Conservation (phyloP, 2,888 invertebrate genomes). For the Patella ulyssiponensis region DNA sequence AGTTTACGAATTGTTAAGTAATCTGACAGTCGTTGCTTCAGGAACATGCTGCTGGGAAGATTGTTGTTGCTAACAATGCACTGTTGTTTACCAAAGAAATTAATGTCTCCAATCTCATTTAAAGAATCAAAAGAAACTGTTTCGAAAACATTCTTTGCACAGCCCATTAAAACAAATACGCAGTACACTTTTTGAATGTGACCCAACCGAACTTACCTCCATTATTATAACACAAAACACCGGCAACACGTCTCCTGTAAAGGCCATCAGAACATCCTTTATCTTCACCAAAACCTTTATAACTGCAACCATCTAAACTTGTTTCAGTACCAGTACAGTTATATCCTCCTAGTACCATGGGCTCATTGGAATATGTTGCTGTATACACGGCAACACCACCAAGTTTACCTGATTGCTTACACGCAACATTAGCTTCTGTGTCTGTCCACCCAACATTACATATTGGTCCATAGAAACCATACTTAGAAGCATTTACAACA, state of each 20-base stretch:
- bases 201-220: conserved; percentile 33
- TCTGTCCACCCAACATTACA: conserved; percentile 59
- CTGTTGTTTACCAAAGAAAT: too few relatives aligned
- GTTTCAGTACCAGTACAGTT: conserved; percentile 44
- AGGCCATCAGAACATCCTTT: conserved; percentile 38
- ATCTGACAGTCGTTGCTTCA: too few relatives aligned
- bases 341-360: conserved; percentile 54
- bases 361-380: conserved; percentile 1
- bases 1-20: too few relatives aligned
- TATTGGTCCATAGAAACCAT: conserved; percentile 81
- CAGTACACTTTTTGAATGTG: too few relatives aligned
- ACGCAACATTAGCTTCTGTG: conserved; percentile 43
- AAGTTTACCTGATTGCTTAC: conserved; percentile 16
- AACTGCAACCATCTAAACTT: conserved; percentile 47
- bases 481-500: conserved; percentile 79
- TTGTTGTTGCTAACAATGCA: too few relatives aligned
- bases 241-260: conserved; percentile 47
- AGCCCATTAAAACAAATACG: too few relatives aligned
- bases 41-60: too few relatives aligned
- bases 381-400: conserved; percentile 17
- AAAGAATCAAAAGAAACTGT: too few relatives aligned
- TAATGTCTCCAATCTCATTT: too few relatives aligned
- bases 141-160: too few relatives aligned
- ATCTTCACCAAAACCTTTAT: conserved; percentile 46
- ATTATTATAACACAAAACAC: conserved; percentile 53